Evolutionary conservation across 2,888 invertebrate genomes (phyloP), one percentile per base, ranked within the genome.

Genomic region (Gibbula magus): DNA sequence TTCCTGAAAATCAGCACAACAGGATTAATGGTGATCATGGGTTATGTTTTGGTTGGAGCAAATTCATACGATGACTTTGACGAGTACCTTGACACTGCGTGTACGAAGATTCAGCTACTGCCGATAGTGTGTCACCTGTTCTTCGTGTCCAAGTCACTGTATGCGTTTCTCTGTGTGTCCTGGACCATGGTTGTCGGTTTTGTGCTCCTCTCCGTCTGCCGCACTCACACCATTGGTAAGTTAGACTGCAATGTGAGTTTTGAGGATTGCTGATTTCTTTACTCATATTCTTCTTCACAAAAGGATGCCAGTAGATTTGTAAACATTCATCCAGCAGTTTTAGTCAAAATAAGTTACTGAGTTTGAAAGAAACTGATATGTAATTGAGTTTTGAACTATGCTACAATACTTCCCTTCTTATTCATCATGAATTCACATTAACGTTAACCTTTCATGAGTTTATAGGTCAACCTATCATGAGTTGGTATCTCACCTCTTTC

Each of bases 151-250:
- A 89, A 92, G 51, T 86, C 91, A 5, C 78, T 90, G 3, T 93
- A 91, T 82, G 91, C 92, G 5, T 78, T 90, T 13, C 88, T 93
- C 67, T 88, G 90, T n/a, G 84, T 92, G 35, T n/a, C 91, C 3
- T 93, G 93, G 93, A 93, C 93, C 86, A 84, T 91, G 29, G 85
- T 93, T 39, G 92, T 93, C 0, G 91, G 91, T 4, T 90, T 92
- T 79, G 89, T 93, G 20, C 84, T 93, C 25, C 86, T 93, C 29
- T 93, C 93, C n/a, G 93, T 93, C 4, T 93, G 93, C 81, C 87
- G 93, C 67, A 93, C 93, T 13, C 93, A 93, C 84, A 93, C 93
- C 22, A 92, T 93, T 53, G 92, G 93, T 93, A 88, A 88, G 91
- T 87, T 22, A 25, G 20, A 75, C 45, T 16, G 18, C 5, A 7